Evolutionary conservation across 2,888 invertebrate species (phyloP).

Genomic region (Callyntrura sp.): DNA sequence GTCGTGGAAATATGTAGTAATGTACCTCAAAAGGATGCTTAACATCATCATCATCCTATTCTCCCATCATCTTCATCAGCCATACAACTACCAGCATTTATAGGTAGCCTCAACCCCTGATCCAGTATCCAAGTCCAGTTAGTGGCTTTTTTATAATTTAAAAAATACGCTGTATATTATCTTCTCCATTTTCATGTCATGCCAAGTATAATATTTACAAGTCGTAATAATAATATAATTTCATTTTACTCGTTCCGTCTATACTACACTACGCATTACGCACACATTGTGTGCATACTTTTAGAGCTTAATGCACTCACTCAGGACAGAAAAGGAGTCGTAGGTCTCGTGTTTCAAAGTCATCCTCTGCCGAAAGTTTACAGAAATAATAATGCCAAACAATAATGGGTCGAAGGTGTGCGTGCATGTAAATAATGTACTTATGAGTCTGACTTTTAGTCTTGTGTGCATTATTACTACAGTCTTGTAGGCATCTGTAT

Average conservation of each 20-base stretch:
- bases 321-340: slow-evolving; percentile 51
- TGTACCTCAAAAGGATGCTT: slow-evolving; percentile 41
- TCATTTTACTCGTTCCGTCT: neutral
- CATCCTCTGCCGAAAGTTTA: slow-evolving; percentile 49
- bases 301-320: neutral
- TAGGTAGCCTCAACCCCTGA: slow-evolving; percentile 62
- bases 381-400: slow-evolving; percentile 69
- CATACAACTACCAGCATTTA: too few relatives aligned
- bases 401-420: slow-evolving; percentile 68
- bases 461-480: too few relatives aligned
- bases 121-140: slow-evolving; percentile 60
- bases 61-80: slow-evolving; percentile 23
- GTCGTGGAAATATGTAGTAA: slow-evolving; percentile 53
- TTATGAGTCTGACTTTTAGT: slow-evolving; percentile 62
- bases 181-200: neutral
- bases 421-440: slow-evolving; percentile 73
- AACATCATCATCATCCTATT: slow-evolving; percentile 33
- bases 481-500: too few relatives aligned
- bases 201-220: slow-evolving; percentile 55
- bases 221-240: slow-evolving; percentile 50
- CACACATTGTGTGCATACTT: too few relatives aligned
- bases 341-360: slow-evolving; percentile 67
- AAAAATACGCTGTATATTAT: neutral
- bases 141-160: too few relatives aligned
- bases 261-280: too few relatives aligned